A percentile compares a stretch with the other conserved stretches of the same genome.
Conservation (phyloP, 2,797 vertebrate genomes). For the Orestias chungarensis region DNA sequence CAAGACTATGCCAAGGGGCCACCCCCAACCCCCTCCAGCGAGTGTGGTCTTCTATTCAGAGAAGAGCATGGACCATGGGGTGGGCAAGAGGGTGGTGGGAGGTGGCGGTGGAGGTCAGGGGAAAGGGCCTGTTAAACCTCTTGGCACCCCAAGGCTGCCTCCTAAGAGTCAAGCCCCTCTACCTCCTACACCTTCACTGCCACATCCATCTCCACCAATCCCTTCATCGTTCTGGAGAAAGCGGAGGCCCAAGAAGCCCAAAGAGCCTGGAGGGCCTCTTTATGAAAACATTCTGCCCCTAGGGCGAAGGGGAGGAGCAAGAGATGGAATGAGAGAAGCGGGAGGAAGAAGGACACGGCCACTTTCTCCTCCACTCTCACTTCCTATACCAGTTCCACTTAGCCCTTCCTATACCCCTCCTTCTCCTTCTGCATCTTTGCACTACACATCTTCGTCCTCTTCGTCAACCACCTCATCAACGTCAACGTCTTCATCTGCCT, state of each 20-base stretch:
- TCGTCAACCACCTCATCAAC: slow-evolving; percentile 79
- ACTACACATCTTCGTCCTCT: slow-evolving; percentile 80
- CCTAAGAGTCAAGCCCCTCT: slow-evolving; percentile 83
- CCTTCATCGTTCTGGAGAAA: slow-evolving; percentile 88
- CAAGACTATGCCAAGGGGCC: slow-evolving; percentile 83
- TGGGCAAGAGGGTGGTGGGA: slow-evolving; percentile 84
- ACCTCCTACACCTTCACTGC: slow-evolving; percentile 86
- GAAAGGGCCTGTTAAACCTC: slow-evolving; percentile 83
- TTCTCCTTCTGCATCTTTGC: slow-evolving; percentile 81
- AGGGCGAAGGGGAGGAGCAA: slow-evolving; percentile 79
- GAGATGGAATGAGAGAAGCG: slow-evolving; percentile 76
- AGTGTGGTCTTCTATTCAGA: slow-evolving; percentile 84
- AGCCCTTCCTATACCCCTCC: slow-evolving; percentile 82
- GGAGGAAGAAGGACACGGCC: slow-evolving; percentile 79
- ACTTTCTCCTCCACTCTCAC: slow-evolving; percentile 81
- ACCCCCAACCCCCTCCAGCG: slow-evolving; percentile 81
- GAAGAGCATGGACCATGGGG: slow-evolving; percentile 82
- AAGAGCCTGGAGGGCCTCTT: slow-evolving; percentile 85
- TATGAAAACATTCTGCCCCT: slow-evolving; percentile 85
- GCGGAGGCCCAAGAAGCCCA: slow-evolving; percentile 87
- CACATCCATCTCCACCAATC: slow-evolving; percentile 89
- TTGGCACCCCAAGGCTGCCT: slow-evolving; percentile 82
- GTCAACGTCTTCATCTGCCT: slow-evolving; percentile 77
- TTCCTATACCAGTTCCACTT: slow-evolving; percentile 80
- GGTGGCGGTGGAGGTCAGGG: slow-evolving; percentile 84